phyloP scores from a whole-genome alignment of 2,113 vertebrate species.

The Picathartes gymnocephalus region DNA sequence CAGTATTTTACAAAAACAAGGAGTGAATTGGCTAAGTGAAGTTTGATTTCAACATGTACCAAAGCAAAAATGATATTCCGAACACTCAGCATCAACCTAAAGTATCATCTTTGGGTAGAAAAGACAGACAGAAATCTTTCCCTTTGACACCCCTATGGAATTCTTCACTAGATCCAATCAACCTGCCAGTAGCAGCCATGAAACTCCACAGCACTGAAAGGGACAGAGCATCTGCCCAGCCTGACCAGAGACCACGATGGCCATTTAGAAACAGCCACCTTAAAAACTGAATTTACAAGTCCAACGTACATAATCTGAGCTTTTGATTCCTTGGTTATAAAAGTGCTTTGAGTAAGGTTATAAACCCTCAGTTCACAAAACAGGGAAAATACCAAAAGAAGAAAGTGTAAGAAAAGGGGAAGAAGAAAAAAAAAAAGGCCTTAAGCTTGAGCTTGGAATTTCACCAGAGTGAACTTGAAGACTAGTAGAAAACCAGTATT shows the following conservation, averaged over 20 bases:
- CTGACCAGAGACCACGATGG: neutral
- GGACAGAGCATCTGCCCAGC: neutral
- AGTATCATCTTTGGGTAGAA: slow-evolving; percentile 49
- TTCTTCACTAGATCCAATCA: neutral
- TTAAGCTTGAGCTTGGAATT: slow-evolving; percentile 32
- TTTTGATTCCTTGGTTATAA: slow-evolving; percentile 17
- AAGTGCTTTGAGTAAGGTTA: slow-evolving; percentile 45
- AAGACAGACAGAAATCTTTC: neutral
- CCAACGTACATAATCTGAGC: neutral
- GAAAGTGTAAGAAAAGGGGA: neutral
- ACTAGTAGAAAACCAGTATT: slow-evolving; percentile 20
- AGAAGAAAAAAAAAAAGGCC: neutral
- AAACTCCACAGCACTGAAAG: neutral
- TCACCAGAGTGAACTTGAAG: neutral
- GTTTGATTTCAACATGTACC: neutral
- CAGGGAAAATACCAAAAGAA: slow-evolving; percentile 8
- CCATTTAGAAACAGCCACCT: neutral
- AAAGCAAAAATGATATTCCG: neutral
- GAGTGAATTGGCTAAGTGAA: neutral
- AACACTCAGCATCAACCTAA: neutral
- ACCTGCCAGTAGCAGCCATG: neutral
- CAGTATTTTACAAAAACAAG: neutral
- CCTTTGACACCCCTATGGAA: neutral
- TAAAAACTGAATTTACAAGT: neutral
- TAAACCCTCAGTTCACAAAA: neutral